A percentile compares a stretch with the other conserved stretches of the same genome.
These are phyloP conservation scores for Cephus runcator DNA, from an alignment of 2,888 invertebrate species.

Conservation along the genomic window DNA sequence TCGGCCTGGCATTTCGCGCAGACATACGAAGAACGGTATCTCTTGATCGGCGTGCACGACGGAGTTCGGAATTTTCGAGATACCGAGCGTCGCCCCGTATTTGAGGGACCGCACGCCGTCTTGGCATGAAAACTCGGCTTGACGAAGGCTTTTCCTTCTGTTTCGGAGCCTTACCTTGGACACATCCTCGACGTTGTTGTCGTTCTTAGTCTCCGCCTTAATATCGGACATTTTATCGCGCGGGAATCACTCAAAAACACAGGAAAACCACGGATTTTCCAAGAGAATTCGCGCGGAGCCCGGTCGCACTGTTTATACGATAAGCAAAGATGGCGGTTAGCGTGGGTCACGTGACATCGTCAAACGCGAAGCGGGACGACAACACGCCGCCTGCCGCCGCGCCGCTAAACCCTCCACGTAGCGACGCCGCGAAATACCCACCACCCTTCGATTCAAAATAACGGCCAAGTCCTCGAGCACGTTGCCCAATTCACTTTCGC, in stretches of 20 bases:
- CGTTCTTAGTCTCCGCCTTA: conserved; percentile 63
- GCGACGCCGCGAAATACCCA: conserved; percentile 31
- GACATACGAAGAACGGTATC: conserved; percentile 2
- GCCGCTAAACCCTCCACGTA: conserved; percentile 31
- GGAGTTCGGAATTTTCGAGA: conserved; percentile 41
- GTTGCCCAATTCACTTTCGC: not conserved
- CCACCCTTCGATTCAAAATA: not conserved
- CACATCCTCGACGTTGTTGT: conserved; percentile 62
- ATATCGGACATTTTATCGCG: conserved; percentile 61
- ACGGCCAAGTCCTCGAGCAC: not conserved
- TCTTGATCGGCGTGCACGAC: conserved; percentile 18
- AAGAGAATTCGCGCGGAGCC: conserved; percentile 63
- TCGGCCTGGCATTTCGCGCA: conserved; percentile 6
- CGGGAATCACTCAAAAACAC: conserved; percentile 59
- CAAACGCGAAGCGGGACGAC: conserved; percentile 58
- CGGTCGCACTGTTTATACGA: conserved; percentile 71
- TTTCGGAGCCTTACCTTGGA: conserved; percentile 57
- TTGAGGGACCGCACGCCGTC: conserved; percentile 46
- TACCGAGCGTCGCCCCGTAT: conserved; percentile 45
- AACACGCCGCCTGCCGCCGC: conserved; percentile 40
- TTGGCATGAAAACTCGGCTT: conserved; percentile 62
- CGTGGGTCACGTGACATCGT: conserved; percentile 71
- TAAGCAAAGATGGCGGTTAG: conserved; percentile 72
- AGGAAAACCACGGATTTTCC: conserved; percentile 56
- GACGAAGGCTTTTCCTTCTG: conserved; percentile 46